These are phyloP conservation scores for Drosophila planitibia DNA, from an alignment of 2,888 invertebrate species.

Conservation along the genomic window DNA sequence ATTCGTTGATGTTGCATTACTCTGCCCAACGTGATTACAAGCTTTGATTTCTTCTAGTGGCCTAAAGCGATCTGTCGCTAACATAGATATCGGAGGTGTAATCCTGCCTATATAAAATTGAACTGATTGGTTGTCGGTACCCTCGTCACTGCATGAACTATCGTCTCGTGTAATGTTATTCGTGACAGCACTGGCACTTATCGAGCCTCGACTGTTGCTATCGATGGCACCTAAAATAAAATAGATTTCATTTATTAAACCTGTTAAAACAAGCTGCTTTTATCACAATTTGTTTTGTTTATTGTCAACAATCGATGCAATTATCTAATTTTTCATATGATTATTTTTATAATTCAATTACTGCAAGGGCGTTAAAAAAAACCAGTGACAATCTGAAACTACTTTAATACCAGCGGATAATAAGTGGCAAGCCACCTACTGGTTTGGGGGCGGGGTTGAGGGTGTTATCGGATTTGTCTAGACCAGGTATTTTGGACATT, in stretches of 20 bases:
- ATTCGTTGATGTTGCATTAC: not conserved
- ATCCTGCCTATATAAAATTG: constrained; percentile 74
- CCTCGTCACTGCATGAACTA: constrained; percentile 83
- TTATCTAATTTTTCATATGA: not conserved
- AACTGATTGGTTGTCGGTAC: constrained; percentile 77
- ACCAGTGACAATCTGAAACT: too few relatives aligned
- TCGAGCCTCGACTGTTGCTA: constrained; percentile 72
- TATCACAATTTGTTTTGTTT: not conserved
- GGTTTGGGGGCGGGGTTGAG: too few relatives aligned
- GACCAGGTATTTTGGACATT: too few relatives aligned
- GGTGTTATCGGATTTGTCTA: too few relatives aligned
- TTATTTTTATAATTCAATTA: not conserved
- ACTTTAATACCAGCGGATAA: too few relatives aligned
- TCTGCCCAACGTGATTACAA: not conserved
- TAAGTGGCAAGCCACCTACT: too few relatives aligned
- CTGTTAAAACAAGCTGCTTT: not conserved
- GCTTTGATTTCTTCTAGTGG: not conserved
- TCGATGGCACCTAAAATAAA: constrained; percentile 64
- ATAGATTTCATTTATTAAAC: not conserved
- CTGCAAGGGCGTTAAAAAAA: not conserved
- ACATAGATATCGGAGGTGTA: constrained; percentile 19
- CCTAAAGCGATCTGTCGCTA: constrained; percentile 16
- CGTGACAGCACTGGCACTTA: constrained; percentile 48
- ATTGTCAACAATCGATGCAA: not conserved
- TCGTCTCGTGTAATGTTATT: constrained; percentile 78